Conservation (phyloP, 2,113 vertebrate genomes). For the Urocynchramus pylzowi region DNA sequence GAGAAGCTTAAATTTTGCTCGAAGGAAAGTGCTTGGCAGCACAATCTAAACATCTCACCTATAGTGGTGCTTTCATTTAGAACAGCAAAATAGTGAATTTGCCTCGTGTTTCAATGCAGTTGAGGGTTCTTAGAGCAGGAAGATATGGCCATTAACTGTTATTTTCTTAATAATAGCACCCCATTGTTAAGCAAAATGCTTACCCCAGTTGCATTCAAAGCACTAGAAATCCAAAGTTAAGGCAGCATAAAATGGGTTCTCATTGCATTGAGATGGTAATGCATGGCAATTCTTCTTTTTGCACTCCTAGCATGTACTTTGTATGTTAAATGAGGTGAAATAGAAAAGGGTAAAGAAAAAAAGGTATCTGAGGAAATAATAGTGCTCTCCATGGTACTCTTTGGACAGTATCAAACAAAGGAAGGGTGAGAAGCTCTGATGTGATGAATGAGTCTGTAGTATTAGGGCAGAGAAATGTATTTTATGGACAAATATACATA, state of each 20-base stretch:
- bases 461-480: neutral
- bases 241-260: conserved; percentile 32
- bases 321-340: conserved; percentile 18
- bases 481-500: neutral
- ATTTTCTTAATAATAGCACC: conserved; percentile 55
- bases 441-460: neutral
- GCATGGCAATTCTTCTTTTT: neutral
- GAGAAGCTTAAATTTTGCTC: neutral
- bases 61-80: neutral
- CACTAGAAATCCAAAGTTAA: conserved; percentile 41
- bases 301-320: neutral
- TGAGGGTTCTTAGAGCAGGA: conserved; percentile 28
- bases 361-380: neutral
- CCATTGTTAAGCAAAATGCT: conserved; percentile 41
- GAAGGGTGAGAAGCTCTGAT: neutral
- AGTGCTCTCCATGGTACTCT: neutral
- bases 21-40: neutral
- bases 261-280: conserved; percentile 10
- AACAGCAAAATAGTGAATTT: conserved; percentile 11
- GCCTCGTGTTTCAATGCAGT: neutral
- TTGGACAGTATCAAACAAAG: neutral
- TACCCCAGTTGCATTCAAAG: conserved; percentile 9
- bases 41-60: conserved; percentile 17
- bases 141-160: conserved; percentile 51
- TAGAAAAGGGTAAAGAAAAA: neutral